Base-by-base conservation (phyloP, 2,797 vertebrate genomes). In the Channallabes apus region DNA sequence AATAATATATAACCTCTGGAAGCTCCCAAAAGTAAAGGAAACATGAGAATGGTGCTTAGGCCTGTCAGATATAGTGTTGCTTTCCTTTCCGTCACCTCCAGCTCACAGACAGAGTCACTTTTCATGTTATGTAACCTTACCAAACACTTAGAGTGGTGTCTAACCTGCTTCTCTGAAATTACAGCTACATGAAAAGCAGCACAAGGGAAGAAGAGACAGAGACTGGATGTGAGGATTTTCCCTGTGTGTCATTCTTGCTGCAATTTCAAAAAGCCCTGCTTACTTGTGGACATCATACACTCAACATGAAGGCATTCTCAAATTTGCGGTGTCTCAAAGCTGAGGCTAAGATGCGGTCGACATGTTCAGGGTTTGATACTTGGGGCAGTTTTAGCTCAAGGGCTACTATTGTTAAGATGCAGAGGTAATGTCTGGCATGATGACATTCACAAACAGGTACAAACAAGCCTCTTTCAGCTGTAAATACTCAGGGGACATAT, bases 361-460 rank as follows among this genome's bases (percentile, higher is more conserved):
- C 71, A 75, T 64, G 64, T 86, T 79, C 17, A 17, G 29, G 12
- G 38, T 65, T 14, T 59, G 46, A 6, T 14, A 81, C 77, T 82
- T 46, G 15, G 83, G 46, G n/a, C 20, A 51, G 82, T 68, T 84
- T 78, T 51, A 67, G 75, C 82, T 88, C 89, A 88, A 91, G 85
- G 35, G 75, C 71, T 46, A 75, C 67, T 71, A 87, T 87, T 91
- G 87, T 92, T 27, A 86, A 90, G 86, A 88, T 88, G 15, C 77
- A 90, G 87, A 85, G 84, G 65, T 84, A 72, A 84, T 87, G 86
- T 88, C 84, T 41, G 76, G 73, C 32, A 59, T 86, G 73, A 67
- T 87, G 77, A 80, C 46, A 38, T 59, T 86, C 77, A 80, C 82
- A 75, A 89, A 82, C 86, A 88, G 75, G 90, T 86, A 88, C 71